These are phyloP conservation scores for Acipenser ruthenus DNA, from an alignment of 2,797 vertebrate species.

Conservation along the genomic window DNA sequence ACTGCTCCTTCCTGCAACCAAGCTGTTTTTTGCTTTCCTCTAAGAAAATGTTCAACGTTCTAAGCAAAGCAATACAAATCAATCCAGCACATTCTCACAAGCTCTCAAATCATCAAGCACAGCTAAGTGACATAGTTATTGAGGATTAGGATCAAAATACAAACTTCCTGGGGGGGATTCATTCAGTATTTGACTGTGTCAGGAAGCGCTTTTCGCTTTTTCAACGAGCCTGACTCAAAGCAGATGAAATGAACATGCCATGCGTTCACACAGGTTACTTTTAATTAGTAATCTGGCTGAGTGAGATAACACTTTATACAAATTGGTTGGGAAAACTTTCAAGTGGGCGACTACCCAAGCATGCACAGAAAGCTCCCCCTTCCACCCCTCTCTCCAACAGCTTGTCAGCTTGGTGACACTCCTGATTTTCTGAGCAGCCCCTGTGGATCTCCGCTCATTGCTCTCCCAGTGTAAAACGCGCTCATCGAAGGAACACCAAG, in stretches of 20 bases:
- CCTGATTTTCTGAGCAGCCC: background rate
- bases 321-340: background rate
- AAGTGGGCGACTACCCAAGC: background rate
- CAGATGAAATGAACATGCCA: background rate
- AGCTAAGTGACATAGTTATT: background rate
- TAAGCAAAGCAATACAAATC: slow-evolving; percentile 11
- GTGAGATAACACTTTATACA: background rate
- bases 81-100: background rate
- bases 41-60: no score
- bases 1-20: no score
- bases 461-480: background rate
- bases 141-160: background rate
- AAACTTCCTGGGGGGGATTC: background rate
- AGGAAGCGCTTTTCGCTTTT: background rate
- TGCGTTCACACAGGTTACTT: background rate
- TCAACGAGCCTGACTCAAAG: background rate
- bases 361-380: background rate
- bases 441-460: background rate
- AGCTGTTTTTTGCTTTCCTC: no score
- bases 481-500: no score
- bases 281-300: background rate
- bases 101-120: background rate
- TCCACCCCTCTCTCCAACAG: background rate
- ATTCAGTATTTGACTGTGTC: background rate
- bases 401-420: background rate